Base-by-base conservation (phyloP, 2,888 invertebrate genomes). In the Encarsia formosa region DNA sequence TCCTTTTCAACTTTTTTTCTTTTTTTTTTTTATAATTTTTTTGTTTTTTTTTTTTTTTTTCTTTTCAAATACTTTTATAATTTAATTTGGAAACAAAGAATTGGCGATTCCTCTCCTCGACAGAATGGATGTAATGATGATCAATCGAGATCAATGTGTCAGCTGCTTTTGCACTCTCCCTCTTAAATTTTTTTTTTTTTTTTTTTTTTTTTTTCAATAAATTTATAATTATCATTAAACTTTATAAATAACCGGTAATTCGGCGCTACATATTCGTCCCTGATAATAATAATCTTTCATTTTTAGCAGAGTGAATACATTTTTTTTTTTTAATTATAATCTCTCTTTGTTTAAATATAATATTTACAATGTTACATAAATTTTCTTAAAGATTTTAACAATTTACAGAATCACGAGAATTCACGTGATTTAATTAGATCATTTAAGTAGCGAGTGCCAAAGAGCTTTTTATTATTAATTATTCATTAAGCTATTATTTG, bases 381-480 rank as follows among this genome's bases (percentile, higher is more conserved):
- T 51, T 55, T 55, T 51, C 24, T 40, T 18, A 51, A n/a, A 52
- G 23, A 41, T 52, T 26, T 51, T 45, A 55, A 55, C 55, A 55
- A 52, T 52, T 48, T 55, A 50, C 49, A 46, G n/a, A n/a, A n/a
- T n/a, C n/a, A n/a, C n/a, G n/a, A n/a, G n/a, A n/a, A 49, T 22
- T 41, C 29, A 31, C 47, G 29, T 34, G 23, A 16, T 26, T 51
- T 41, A 16, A 37, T 46, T 34, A 13, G 11, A 37, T 43, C 18
- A 47, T 32, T 48, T 49, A 54, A 49, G 54, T 49, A 49, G 54
- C 46, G 46, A 54, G 24, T 52, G 51, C 51, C 45, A 34, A 32
- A 42, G 37, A 48, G 38, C 6, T 38, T 16, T 18, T 22, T 26
- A 18, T 35, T 11, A 26, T n/a, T n/a, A n/a, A n/a, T n/a, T n/a